These are phyloP conservation scores for Meda fulgida DNA, from an alignment of 2,797 vertebrate species.

Conservation along the genomic window DNA sequence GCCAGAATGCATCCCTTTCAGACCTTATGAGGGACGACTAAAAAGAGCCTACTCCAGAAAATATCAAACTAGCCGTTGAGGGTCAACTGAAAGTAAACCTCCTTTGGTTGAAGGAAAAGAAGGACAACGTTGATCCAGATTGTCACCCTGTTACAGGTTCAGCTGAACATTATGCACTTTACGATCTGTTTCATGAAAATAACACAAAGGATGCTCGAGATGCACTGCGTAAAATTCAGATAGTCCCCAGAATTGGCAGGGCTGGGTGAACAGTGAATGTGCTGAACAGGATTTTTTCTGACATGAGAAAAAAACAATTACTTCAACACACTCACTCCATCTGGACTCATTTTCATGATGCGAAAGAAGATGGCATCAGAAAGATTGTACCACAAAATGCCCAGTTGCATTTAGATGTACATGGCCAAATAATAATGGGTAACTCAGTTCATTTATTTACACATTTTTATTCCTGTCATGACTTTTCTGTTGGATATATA, in stretches of 20 bases:
- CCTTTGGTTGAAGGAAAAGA: conserved; percentile 3
- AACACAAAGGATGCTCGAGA: conserved; percentile 3
- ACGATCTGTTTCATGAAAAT: background rate
- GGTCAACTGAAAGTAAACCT: conserved; percentile 1
- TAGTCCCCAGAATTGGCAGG: conserved; percentile 13
- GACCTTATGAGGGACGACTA: background rate
- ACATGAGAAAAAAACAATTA: conserved; percentile 17
- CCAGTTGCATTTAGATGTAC: background rate
- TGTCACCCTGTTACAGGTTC: conserved; percentile 9
- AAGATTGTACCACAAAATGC: conserved; percentile 1
- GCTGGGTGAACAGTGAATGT: conserved; percentile 8
- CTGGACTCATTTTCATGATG: conserved; percentile 1
- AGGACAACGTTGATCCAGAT: background rate
- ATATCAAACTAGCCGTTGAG: background rate
- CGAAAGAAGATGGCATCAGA: background rate
- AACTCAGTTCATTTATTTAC: background rate
- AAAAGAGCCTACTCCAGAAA: conserved; percentile 13
- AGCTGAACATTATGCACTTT: conserved; percentile 1
- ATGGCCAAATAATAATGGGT: background rate
- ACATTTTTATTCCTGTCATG: background rate
- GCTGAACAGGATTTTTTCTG: conserved; percentile 13
- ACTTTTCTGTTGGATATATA: background rate
- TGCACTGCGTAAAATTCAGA: background rate
- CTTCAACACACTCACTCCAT: conserved; percentile 3
- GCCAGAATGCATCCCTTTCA: background rate